These are phyloP conservation scores for Andrena minutula DNA, from an alignment of 2,888 invertebrate species.

Conservation along the genomic window DNA sequence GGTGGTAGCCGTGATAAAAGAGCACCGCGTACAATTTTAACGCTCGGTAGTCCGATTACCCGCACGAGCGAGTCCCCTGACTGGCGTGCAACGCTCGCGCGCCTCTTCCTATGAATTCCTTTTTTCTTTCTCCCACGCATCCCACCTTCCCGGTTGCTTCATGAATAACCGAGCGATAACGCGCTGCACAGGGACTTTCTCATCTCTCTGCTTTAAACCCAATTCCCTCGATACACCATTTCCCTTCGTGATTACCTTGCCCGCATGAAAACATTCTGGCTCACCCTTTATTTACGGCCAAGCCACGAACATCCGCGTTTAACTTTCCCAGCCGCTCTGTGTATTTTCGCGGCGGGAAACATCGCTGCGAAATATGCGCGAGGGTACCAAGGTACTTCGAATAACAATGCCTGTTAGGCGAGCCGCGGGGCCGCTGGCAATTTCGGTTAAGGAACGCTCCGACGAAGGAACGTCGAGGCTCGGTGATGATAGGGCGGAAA, in stretches of 20 bases:
- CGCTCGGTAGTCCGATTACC: conserved; percentile 50
- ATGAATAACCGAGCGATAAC: conserved; percentile 8
- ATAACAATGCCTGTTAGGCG: conserved; percentile 1
- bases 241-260: background rate
- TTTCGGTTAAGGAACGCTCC: conserved; percentile 20
- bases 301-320: background rate
- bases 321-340: background rate
- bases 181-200: background rate
- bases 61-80: conserved; percentile 28
- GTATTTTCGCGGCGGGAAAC: background rate
- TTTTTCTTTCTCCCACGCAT: conserved; percentile 26
- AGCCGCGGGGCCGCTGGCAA: background rate
- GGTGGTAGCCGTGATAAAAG: conserved; percentile 41
- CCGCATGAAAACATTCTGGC: too few species aligned
- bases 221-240: background rate
- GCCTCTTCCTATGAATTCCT: conserved; percentile 27
- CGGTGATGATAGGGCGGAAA: conserved; percentile 47
- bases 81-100: background rate
- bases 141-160: background rate
- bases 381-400: background rate
- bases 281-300: background rate
- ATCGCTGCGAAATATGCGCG: background rate
- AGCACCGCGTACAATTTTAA: conserved; percentile 61
- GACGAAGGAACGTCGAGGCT: background rate
- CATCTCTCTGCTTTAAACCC: background rate